Evolutionary conservation across 2,113 vertebrate genomes (phyloP).

Genomic region (Panthera leo): DNA sequence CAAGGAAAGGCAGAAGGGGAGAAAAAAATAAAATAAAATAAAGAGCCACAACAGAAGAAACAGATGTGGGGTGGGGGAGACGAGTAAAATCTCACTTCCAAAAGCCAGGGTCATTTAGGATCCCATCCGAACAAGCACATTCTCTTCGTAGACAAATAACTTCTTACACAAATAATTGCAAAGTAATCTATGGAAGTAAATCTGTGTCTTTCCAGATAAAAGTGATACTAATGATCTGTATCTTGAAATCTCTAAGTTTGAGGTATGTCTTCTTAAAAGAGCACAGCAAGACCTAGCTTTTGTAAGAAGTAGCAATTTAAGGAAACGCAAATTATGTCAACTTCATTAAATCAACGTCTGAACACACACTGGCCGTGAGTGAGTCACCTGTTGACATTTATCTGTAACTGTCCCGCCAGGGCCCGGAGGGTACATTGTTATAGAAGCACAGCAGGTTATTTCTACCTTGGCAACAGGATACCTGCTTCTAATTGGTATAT

Average conservation of each 20-base stretch:
- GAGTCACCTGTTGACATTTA: background rate
- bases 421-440: background rate
- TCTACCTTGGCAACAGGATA: background rate
- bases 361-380: background rate
- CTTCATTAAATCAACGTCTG: background rate
- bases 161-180: background rate
- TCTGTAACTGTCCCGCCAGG: background rate
- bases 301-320: background rate
- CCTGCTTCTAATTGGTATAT: background rate
- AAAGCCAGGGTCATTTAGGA: background rate
- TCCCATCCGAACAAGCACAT: background rate
- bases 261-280: background rate
- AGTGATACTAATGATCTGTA: background rate
- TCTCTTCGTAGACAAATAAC: background rate
- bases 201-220: background rate
- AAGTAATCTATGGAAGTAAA: background rate
- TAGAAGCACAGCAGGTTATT: background rate
- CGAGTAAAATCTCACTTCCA: conserved; percentile 28
- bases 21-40: conserved; percentile 41
- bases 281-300: background rate
- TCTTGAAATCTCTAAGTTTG: background rate
- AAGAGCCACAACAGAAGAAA: background rate
- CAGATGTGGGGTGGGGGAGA: background rate
- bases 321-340: background rate
- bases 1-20: background rate